Percentiles rank a stretch among this genome's conserved stretches.
Evolutionary conservation across 2,888 invertebrate species (phyloP).

Genomic region (Drosophila mettleri): DNA sequence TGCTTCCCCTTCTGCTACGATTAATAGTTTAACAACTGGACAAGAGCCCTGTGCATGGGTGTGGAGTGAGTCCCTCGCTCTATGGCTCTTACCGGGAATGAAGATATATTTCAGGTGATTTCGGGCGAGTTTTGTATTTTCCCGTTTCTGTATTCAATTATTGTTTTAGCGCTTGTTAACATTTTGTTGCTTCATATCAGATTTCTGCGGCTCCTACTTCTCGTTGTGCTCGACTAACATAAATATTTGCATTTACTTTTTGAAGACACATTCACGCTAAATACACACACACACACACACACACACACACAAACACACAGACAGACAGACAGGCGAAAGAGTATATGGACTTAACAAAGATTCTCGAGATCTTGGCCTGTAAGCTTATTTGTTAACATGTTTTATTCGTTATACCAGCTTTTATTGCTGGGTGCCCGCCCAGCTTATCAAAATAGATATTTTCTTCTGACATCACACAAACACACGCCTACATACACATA

Average conservation of each 20-base stretch:
- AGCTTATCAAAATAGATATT: slow-evolving; percentile 4
- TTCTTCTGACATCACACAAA: neutral
- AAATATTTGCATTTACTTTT: slow-evolving; percentile 15
- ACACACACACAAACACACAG: neutral
- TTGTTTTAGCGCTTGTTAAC: slow-evolving; percentile 44
- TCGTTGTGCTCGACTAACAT: slow-evolving; percentile 58
- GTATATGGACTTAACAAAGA: slow-evolving; percentile 1
- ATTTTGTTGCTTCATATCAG: slow-evolving; percentile 37
- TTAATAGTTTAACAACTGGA: slow-evolving; percentile 12
- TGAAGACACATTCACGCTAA: slow-evolving; percentile 20
- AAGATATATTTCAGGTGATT: too few relatives aligned
- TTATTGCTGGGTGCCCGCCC: slow-evolving; percentile 9
- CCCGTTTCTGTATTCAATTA: slow-evolving; percentile 18
- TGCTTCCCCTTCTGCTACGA: neutral
- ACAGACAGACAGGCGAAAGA: neutral
- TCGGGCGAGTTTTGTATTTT: neutral
- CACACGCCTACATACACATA: neutral
- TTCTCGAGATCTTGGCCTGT: slow-evolving; percentile 1
- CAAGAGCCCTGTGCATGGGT: slow-evolving; percentile 10
- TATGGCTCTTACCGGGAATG: slow-evolving; percentile 26
- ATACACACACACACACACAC: slow-evolving; percentile 2
- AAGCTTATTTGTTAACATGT: neutral
- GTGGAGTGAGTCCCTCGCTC: slow-evolving; percentile 5
- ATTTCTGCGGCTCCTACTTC: slow-evolving; percentile 23
- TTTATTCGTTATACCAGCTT: neutral